These are phyloP conservation scores for Torymus tubicola DNA, from an alignment of 2,888 invertebrate genomes.

Conservation along the genomic window DNA sequence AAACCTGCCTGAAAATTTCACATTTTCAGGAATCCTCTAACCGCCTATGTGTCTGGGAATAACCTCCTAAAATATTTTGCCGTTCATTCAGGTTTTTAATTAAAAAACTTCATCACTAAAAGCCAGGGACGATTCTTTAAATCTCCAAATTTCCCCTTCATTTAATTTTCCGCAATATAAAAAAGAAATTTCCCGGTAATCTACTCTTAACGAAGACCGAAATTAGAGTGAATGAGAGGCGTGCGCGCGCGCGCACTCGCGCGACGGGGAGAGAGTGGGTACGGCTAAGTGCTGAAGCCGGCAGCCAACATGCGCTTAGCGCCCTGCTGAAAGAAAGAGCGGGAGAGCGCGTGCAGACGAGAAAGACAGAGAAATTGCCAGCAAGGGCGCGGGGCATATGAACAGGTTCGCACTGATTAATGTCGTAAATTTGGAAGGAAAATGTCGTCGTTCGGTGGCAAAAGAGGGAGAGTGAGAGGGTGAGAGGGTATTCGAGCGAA, in stretches of 20 bases:
- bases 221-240: slow-evolving; percentile 21
- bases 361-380: slow-evolving; percentile 27
- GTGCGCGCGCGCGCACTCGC: too few relatives aligned
- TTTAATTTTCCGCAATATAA: slow-evolving; percentile 6
- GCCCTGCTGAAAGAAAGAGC: background rate
- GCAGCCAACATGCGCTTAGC: too few relatives aligned
- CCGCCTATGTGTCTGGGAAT: too few relatives aligned
- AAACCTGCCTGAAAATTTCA: too few relatives aligned
- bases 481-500: too few relatives aligned
- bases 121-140: too few relatives aligned
- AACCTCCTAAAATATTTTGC: too few relatives aligned
- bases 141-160: background rate
- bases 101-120: too few relatives aligned
- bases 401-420: slow-evolving; percentile 59
- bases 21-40: too few relatives aligned
- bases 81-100: too few relatives aligned
- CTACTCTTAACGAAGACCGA: slow-evolving; percentile 17
- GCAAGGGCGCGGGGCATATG: slow-evolving; percentile 18
- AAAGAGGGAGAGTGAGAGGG: too few relatives aligned
- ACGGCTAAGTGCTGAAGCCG: slow-evolving; percentile 2
- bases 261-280: too few relatives aligned
- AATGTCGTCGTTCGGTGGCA: slow-evolving; percentile 3
- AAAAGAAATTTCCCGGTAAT: background rate
- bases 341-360: background rate
- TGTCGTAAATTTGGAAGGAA: slow-evolving; percentile 58